A percentile compares a stretch with the other conserved stretches of the same genome.
These are phyloP conservation scores for Trissolcus basalis DNA, from an alignment of 1,140 invertebrate genomes.

Conservation along the genomic window DNA sequence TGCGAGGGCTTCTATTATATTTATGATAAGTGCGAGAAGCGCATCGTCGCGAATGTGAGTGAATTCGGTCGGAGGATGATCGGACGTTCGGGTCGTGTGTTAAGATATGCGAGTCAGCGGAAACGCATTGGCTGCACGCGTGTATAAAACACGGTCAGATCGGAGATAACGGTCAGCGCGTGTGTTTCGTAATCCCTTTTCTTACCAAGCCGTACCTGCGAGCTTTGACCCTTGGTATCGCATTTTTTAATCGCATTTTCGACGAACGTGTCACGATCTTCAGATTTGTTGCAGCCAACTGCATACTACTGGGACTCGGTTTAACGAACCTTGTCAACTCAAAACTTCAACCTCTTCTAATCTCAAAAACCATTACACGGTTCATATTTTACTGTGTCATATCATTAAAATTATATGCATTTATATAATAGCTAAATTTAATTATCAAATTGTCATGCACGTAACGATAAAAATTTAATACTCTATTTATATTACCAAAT, in stretches of 20 bases:
- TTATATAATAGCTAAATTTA: too few species aligned
- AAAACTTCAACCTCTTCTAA: background rate
- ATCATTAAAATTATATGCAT: too few species aligned
- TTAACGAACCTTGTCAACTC: conserved; percentile 28
- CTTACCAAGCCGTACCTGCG: conserved; percentile 26
- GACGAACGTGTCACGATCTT: conserved; percentile 36
- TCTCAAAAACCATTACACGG: too few species aligned
- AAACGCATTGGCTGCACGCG: conserved; percentile 45
- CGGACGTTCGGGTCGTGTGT: conserved; percentile 11
- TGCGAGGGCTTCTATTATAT: conserved; percentile 28
- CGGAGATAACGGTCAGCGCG: conserved; percentile 36
- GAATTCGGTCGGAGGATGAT: conserved; percentile 25
- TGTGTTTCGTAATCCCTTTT: conserved; percentile 41
- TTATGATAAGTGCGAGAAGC: conserved; percentile 35
- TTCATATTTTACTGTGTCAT: too few species aligned
- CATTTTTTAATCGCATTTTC: conserved; percentile 29
- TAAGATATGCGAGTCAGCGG: conserved; percentile 35
- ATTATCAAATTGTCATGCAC: too few species aligned
- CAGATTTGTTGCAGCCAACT: conserved; percentile 23
- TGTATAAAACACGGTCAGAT: conserved; percentile 48
- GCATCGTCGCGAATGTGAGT: conserved; percentile 23
- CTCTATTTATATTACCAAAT: too few species aligned
- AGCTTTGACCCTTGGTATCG: conserved; percentile 40
- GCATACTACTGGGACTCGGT: conserved; percentile 5
- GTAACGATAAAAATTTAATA: too few species aligned